Evolutionary conservation across 2,797 vertebrate genomes (phyloP), one percentile per base, ranked within the genome.

Genomic region (Galagoides demidoff): DNA sequence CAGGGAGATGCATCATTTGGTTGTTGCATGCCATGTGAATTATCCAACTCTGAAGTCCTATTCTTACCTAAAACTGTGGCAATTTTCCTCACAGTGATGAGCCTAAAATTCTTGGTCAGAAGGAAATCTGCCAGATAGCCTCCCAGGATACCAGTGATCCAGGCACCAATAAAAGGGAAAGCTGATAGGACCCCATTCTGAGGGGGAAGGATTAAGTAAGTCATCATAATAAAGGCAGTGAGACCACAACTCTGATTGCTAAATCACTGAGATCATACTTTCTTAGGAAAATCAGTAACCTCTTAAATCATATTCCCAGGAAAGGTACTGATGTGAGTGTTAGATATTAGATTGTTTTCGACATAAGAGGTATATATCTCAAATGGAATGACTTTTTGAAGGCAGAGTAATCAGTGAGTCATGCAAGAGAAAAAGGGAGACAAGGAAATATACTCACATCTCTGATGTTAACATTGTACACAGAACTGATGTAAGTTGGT

Each of bases 161-260:
- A 98, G 88, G 95, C 96, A 0, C 98, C 98, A 52, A 99, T 19
- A 89, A 99, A 99, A 13, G 99, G 99, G 96, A 99, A 95, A 13
- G 99, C 98, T 0, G 99, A 99, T 39, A 99, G 98, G 96, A 99
- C 95, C 5, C 99, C 98, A 4, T 99, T 99, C 99, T 99, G 96
- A 63, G 27, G 55, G 57, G 81, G 49, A 63, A 76, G 85, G 29
- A 37, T 2, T 22, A 5, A 76, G 31, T 55, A 55, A 91, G 57
- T 49, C 43, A 43, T n/a, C 49, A 73, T 55, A 78, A 91, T 6
- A 61, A 77, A 74, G 45, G 31, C 22, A 7, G 4, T 57, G 27
- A 85, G 43, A 70, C 11, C 23, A 59, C 49, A 63, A 29, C 3
- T 78, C 52, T 19, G 52, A 39, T n/a, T 20, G 12, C 16, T 4